Conservation (phyloP, 2,113 vertebrate genomes). For the Halichoeres trimaculatus region DNA sequence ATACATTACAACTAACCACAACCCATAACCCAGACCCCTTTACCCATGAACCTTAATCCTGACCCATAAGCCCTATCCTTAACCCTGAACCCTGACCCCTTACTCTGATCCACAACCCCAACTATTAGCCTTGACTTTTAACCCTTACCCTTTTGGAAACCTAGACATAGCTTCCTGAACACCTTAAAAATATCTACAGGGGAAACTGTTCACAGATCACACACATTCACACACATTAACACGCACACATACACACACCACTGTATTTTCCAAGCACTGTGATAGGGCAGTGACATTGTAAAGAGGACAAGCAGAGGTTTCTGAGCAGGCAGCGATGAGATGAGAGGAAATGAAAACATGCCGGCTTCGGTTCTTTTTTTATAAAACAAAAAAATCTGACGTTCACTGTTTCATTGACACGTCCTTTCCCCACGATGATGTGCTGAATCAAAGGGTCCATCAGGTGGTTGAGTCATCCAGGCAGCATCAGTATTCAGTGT, state of each 20-base stretch:
- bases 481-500: slow-evolving; percentile 47
- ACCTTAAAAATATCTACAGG: slow-evolving; percentile 74
- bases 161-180: slow-evolving; percentile 36
- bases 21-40: too few species aligned
- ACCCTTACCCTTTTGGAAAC: slow-evolving; percentile 16
- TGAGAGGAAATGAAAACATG: slow-evolving; percentile 32
- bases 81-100: too few species aligned
- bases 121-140: too few species aligned
- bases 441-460: slow-evolving; percentile 21
- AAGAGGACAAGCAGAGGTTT: slow-evolving; percentile 36
- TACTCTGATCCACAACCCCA: too few species aligned
- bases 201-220: slow-evolving; percentile 50
- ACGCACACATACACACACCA: slow-evolving; percentile 47
- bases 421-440: slow-evolving; percentile 31
- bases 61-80: too few species aligned
- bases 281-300: slow-evolving; percentile 64
- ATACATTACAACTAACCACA: slow-evolving; percentile 28
- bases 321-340: slow-evolving; percentile 29
- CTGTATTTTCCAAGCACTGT: slow-evolving; percentile 61
- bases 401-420: slow-evolving; percentile 29
- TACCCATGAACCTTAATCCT: too few species aligned
- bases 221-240: background rate
- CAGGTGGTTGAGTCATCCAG: slow-evolving; percentile 44
- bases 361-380: slow-evolving; percentile 50
- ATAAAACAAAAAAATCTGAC: slow-evolving; percentile 37